Evolutionary conservation across 2,113 vertebrate genomes (phyloP).

Genomic region (Pachyramphus minor): DNA sequence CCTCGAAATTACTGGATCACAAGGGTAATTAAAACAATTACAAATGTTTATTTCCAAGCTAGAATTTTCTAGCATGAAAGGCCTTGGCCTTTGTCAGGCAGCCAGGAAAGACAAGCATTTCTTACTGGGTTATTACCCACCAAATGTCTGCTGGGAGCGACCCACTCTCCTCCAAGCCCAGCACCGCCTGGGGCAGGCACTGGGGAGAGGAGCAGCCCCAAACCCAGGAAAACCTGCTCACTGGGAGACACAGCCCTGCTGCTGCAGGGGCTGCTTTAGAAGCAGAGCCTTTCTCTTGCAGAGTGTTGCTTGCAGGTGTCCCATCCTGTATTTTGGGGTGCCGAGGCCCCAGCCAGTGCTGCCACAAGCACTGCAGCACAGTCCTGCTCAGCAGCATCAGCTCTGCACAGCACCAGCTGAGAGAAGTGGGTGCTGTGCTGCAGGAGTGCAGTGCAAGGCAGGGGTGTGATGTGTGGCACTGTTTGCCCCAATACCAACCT

Average conservation of each 20-base stretch:
- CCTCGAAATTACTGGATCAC: conserved; percentile 63
- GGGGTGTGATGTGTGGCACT: rapidly evolving
- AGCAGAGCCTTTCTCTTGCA: background rate
- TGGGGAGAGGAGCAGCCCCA: rapidly evolving
- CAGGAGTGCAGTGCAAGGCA: background rate
- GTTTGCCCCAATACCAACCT: rapidly evolving
- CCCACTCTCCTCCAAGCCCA: background rate
- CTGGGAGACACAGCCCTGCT: background rate
- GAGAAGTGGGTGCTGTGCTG: background rate
- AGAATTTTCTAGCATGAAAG: conserved; percentile 61
- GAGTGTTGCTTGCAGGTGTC: background rate
- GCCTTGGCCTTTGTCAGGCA: background rate
- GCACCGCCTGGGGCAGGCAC: background rate
- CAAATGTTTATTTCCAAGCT: conserved; percentile 57
- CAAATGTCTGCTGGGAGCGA: background rate
- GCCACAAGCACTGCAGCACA: background rate
- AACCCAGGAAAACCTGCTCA: background rate
- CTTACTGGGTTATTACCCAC: background rate
- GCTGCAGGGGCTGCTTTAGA: background rate
- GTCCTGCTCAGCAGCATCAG: rapidly evolving
- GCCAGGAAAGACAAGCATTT: background rate
- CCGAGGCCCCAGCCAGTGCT: rapidly evolving
- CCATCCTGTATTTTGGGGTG: background rate
- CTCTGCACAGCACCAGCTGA: background rate
- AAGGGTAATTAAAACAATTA: conserved; percentile 75